A percentile compares a stretch with the other conserved stretches of the same genome.
Conservation (phyloP, 1,140 invertebrate species). For the Atta texana region DNA sequence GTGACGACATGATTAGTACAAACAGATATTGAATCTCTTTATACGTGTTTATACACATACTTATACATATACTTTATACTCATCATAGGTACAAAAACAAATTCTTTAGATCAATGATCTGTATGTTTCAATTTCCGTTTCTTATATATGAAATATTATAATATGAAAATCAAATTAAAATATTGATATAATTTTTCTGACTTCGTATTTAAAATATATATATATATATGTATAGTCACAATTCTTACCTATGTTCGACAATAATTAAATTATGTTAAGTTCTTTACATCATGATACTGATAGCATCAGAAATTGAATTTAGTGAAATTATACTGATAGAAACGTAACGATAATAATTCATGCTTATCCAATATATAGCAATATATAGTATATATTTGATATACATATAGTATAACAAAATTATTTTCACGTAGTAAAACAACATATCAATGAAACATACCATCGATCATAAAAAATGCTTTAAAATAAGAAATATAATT, state of each 20-base stretch:
- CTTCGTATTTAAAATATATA: not conserved
- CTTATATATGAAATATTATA: not conserved
- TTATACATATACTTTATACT: constrained; percentile 1
- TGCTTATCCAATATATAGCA: not conserved
- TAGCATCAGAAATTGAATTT: not conserved
- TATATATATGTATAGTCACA: not conserved
- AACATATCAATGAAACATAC: constrained; percentile 32
- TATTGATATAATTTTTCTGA: not conserved
- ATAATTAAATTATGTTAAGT: not conserved
- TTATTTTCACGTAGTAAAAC: not conserved
- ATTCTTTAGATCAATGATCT: constrained; percentile 30
- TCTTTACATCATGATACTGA: not conserved
- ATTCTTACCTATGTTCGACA: not conserved
- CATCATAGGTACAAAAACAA: not conserved
- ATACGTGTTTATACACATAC: not conserved
- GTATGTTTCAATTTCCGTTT: not conserved
- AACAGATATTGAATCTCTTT: constrained; percentile 36
- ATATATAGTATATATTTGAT: no score
- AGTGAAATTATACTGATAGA: not conserved
- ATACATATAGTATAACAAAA: constrained; percentile 2
- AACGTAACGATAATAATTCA: constrained; percentile 15
- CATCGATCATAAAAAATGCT: constrained; percentile 44
- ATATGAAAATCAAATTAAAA: not conserved
- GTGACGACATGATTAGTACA: constrained; percentile 44
- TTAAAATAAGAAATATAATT: constrained; percentile 51